A percentile compares a stretch with the other conserved stretches of the same genome.
Evolutionary conservation across 2,797 vertebrate genomes (phyloP).

Genomic region (Thunnus albacares): DNA sequence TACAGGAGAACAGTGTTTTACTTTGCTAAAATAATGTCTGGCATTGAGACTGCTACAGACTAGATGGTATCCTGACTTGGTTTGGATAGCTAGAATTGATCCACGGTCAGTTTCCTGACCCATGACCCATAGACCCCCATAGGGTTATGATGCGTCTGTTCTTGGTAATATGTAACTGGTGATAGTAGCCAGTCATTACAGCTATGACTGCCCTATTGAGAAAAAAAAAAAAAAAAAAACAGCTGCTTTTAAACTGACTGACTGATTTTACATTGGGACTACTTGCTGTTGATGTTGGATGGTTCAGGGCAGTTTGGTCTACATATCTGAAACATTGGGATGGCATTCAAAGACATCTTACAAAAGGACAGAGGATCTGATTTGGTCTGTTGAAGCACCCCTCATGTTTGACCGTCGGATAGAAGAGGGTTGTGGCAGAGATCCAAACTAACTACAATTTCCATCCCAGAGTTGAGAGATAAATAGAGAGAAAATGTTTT

Average conservation of each 20-base stretch:
- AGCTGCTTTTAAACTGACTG: background rate
- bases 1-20: background rate
- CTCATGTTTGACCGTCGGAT: background rate
- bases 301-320: background rate
- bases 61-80: background rate
- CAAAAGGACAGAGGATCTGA: too few relatives aligned
- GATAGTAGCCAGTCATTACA: background rate
- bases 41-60: background rate
- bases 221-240: background rate
- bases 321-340: background rate
- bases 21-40: background rate
- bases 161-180: too few relatives aligned
- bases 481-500: background rate
- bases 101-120: background rate
- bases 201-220: background rate
- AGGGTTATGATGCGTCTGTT: too few relatives aligned
- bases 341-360: background rate
- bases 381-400: background rate
- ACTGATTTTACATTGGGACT: too few relatives aligned
- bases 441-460: background rate
- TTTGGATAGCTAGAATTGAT: background rate
- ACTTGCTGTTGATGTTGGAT: background rate
- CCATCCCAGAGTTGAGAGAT: background rate
- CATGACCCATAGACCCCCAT: background rate
- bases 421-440: background rate